Base-by-base conservation (phyloP, 2,113 vertebrate species). In the Parus major region DNA sequence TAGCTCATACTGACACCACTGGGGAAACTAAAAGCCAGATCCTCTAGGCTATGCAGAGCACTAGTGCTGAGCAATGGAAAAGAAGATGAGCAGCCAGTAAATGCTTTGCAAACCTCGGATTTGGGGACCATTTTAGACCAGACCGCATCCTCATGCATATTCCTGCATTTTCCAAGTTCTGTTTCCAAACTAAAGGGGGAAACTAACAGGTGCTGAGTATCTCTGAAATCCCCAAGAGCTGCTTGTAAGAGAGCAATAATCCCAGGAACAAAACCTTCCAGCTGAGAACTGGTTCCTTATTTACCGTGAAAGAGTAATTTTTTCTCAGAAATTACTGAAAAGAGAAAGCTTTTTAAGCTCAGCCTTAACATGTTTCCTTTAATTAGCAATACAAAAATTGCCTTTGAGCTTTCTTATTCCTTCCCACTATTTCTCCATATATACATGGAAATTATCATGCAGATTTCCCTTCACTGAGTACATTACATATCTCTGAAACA, bases 401-500 rank as follows among this genome's bases (percentile, higher is more conserved):
- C 76, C 79, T 88, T 78, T 95, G 65, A 95, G 90, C 79, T 88
- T 95, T 86, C 69, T 86, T 31, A 82, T 68, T 95, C 68, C 64
- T 92, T 81, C 53, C 52, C 49, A 72, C 61, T 84, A 82, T 75
- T 93, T 92, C 88, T 93, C 82, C 69, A 73, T 49, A 72, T 87
- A 88, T 79, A 82, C 83, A 96, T 94, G 89, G 77, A 95, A 97
- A 96, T 97, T 94, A 79, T 33, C 36, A 41, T 86, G 83, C 76
- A 92, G 95, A 96, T 90, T 93, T 91, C 88, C 93, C 76, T 71
- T 84, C 86, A 69, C 77, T 52, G 85, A 77, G 70, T 94, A 75
- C 33, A 47, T 61, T 46, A 82, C 60, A 39, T 88, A 80, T 94
- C 95, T 96, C 92, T 92, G 91, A 97, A 97, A 96, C 91, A 97